phyloP scores from a whole-genome alignment of 2,888 invertebrate genomes.

The Ypsolopha sequella region DNA sequence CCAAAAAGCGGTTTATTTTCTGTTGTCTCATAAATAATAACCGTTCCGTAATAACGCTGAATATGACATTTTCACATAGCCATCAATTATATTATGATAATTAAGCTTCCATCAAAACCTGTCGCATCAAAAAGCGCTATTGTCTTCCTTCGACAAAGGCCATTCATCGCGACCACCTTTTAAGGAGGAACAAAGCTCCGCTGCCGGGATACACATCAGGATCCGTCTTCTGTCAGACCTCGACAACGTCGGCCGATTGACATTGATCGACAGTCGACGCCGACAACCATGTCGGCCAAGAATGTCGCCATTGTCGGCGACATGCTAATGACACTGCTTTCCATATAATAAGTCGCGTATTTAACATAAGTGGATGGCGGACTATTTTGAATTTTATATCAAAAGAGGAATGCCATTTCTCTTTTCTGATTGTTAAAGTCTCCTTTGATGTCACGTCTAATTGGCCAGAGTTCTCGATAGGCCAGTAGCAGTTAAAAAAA shows the following conservation, averaged over 20 bases:
- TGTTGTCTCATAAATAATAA: too few relatives aligned
- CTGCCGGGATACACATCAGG: slow-evolving; percentile 48
- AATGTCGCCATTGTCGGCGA: slow-evolving; percentile 24
- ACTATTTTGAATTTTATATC: slow-evolving; percentile 26
- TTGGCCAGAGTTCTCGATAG: too few relatives aligned
- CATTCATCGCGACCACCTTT: slow-evolving; percentile 35
- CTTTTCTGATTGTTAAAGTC: slow-evolving; percentile 11
- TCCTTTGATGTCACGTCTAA: background rate
- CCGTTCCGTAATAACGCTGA: too few relatives aligned
- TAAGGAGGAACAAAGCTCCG: slow-evolving; percentile 58
- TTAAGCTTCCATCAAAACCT: background rate
- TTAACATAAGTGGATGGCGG: slow-evolving; percentile 15
- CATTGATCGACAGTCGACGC: slow-evolving; percentile 57
- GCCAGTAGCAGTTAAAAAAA: too few relatives aligned
- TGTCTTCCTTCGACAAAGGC: slow-evolving; percentile 9
- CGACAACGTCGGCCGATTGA: slow-evolving; percentile 38
- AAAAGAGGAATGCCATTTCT: slow-evolving; percentile 22
- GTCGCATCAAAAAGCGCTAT: slow-evolving; percentile 1
- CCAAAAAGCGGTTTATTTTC: too few relatives aligned
- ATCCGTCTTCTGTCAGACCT: slow-evolving; percentile 16
- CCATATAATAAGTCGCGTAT: slow-evolving; percentile 54
- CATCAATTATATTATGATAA: slow-evolving; percentile 2
- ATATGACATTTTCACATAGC: background rate
- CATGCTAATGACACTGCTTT: slow-evolving; percentile 63
- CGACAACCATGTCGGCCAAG: slow-evolving; percentile 9